Evolutionary conservation across 2,888 invertebrate species (phyloP), one percentile per base, ranked within the genome.

Genomic region (Heliconius aoede): DNA sequence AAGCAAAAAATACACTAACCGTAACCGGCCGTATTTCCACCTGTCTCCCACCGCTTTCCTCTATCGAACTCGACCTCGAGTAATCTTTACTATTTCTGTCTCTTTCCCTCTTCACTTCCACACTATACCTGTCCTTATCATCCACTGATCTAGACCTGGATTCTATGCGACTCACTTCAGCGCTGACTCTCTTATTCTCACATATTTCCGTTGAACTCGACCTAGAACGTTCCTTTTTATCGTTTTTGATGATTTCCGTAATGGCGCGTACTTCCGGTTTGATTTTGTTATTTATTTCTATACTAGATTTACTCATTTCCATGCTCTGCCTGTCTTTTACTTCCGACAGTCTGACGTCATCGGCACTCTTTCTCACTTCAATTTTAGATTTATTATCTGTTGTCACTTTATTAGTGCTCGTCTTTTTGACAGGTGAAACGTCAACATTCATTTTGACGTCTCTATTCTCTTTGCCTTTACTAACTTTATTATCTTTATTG

Each of bases 1-100:
- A 36, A 36, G 65, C 32, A 28, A 51, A 28, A 51, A 60, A 60
- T 46, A 21, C 61, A 84, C 91, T 91, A 78, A 94, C 93, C 84
- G 89, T 87, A 74, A 90, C 86, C 69, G 94, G 90, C 83, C 90
- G 89, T 11, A 91, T 90, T 81, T 91, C 91, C 0, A 92, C 88
- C 18, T 87, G 84, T 80, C 87, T 92, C 79, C 87, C 72, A 13
- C 60, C 40, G 51, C 51, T 69, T 76, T 88, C 84, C 83, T 92
- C 92, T 0, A 87, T 85, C 0, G 91, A 92, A 64, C 88, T 87
- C 0, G 91, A 89, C 67, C 91, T 84, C 0, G 90, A 88, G 78
- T 86, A 90, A 74, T 86, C 88, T 81, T 88, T 88, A 78, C 82
- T 82, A 4, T 75, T 77, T 72, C 82, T 69, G 24, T 69, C 69